These are phyloP conservation scores for Athene noctua DNA, from an alignment of 2,113 vertebrate species.

Conservation along the genomic window DNA sequence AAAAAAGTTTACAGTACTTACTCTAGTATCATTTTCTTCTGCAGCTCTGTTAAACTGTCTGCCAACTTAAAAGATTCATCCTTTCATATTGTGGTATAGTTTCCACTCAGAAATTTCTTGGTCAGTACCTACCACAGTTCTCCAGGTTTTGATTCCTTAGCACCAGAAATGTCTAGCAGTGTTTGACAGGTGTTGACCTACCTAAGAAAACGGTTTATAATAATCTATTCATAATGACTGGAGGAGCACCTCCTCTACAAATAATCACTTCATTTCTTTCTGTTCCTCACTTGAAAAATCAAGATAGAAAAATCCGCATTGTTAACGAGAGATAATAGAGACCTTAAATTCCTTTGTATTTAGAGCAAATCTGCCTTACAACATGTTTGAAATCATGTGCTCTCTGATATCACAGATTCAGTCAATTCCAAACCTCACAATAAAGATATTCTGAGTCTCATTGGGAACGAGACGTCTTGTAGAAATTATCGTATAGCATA, in stretches of 20 bases:
- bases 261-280: not conserved
- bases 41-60: not conserved
- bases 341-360: not conserved
- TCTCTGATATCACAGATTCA: slow-evolving; percentile 11
- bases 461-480: slow-evolving; percentile 38
- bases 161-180: not conserved
- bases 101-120: not conserved
- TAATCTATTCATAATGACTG: not conserved
- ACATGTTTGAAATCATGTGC: slow-evolving; percentile 1
- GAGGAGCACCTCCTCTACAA: not conserved
- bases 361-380: slow-evolving; percentile 6
- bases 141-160: not conserved
- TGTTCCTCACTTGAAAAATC: not conserved
- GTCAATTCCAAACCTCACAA: not conserved
- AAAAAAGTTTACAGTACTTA: not conserved
- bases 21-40: not conserved
- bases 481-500: slow-evolving; percentile 19
- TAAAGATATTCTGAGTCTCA: slow-evolving; percentile 37
- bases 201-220: not conserved
- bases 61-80: not conserved
- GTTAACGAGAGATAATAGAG: not conserved
- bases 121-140: not conserved
- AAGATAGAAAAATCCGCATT: not conserved
- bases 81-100: not conserved
- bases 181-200: not conserved